These are phyloP conservation scores for Odocoileus virginianus DNA, from an alignment of 2,113 vertebrate species.

Conservation along the genomic window DNA sequence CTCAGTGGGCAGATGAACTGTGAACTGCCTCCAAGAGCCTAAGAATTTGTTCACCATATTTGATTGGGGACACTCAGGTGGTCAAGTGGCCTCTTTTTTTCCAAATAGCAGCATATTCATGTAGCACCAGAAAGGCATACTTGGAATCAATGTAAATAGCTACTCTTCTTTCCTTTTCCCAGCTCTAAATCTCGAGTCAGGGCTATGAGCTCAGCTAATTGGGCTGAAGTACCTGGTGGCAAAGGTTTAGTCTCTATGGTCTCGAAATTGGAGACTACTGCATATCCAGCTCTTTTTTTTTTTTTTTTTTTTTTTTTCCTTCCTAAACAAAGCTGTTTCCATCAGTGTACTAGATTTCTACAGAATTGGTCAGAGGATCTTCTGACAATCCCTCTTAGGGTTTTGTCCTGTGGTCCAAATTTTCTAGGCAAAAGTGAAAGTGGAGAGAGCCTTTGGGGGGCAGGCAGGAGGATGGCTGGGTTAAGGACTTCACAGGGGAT, in stretches of 20 bases:
- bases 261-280: neutral
- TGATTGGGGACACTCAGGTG: neutral
- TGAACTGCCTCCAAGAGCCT: neutral
- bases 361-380: neutral
- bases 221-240: neutral
- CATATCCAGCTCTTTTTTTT: neutral
- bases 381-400: neutral
- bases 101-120: neutral
- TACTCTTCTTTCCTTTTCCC: neutral
- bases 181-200: neutral
- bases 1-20: neutral
- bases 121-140: neutral
- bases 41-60: neutral
- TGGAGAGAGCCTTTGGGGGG: rapidly evolving
- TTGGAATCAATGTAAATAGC: neutral
- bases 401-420: neutral
- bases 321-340: neutral
- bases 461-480: neutral
- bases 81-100: neutral
- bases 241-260: neutral
- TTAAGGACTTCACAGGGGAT: neutral
- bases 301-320: no score
- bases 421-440: neutral
- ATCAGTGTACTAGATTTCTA: neutral
- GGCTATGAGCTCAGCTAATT: neutral